A percentile compares a stretch with the other conserved stretches of the same genome.
These are phyloP conservation scores for Aphidoletes aphidimyza DNA, from an alignment of 2,888 invertebrate genomes.

Conservation along the genomic window DNA sequence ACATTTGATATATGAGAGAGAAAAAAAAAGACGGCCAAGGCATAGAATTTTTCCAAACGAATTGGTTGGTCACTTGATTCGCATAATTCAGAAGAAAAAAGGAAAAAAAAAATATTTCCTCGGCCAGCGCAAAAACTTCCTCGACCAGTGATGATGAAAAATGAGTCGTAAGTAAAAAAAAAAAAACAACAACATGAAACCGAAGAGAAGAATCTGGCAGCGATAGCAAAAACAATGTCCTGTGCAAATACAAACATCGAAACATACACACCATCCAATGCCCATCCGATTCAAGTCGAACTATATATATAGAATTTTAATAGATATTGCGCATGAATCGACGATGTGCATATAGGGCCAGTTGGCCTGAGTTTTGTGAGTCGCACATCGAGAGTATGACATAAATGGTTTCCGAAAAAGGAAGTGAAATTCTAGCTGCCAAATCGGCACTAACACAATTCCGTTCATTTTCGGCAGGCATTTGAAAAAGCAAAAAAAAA, in stretches of 20 bases:
- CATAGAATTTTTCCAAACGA: neutral
- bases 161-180: neutral
- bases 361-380: no score
- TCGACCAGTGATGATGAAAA: constrained; percentile 9
- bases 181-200: neutral
- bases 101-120: no score
- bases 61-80: neutral
- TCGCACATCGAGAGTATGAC: neutral
- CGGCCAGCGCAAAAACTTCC: no score
- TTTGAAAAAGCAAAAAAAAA: no score
- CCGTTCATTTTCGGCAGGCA: neutral
- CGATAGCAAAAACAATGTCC: neutral
- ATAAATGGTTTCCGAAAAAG: constrained; percentile 17
- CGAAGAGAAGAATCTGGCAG: no score
- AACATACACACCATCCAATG: neutral
- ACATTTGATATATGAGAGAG: neutral
- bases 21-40: neutral
- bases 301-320: constrained; percentile 43
- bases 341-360: constrained; percentile 4
- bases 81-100: neutral
- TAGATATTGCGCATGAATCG: constrained; percentile 51
- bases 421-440: constrained; percentile 37
- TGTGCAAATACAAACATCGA: constrained; percentile 29
- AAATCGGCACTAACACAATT: constrained; percentile 19
- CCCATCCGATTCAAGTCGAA: neutral